These are phyloP conservation scores for Cancer borealis DNA, from an alignment of 2,888 invertebrate species.

Conservation along the genomic window DNA sequence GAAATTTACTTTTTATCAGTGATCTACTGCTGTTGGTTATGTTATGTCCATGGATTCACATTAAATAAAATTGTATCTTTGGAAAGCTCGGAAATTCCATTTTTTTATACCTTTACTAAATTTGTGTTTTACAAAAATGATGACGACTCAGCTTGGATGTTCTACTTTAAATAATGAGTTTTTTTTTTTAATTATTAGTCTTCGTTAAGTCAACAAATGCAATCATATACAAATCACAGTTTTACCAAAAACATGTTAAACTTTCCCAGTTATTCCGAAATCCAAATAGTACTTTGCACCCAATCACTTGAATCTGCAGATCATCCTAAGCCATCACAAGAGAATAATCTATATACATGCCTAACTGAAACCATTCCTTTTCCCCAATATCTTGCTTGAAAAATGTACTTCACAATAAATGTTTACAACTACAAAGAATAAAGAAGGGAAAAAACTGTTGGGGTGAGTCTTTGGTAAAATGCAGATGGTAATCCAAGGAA, in stretches of 20 bases:
- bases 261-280: not conserved
- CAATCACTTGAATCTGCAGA: not conserved
- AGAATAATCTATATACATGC: not conserved
- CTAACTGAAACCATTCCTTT: not conserved
- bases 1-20: too few species aligned
- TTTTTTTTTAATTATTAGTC: not conserved
- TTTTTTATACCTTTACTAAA: not conserved
- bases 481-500: conserved; percentile 59
- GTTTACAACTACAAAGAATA: conserved; percentile 16
- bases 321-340: not conserved
- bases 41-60: not conserved
- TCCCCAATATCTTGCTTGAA: not conserved
- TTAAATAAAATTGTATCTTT: not conserved
- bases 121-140: not conserved
- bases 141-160: conserved; percentile 1
- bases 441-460: conserved; percentile 37
- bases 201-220: not conserved
- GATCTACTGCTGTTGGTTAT: not conserved
- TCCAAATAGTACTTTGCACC: not conserved
- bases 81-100: not conserved
- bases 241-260: not conserved
- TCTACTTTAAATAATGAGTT: not conserved
- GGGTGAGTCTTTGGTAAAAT: conserved; percentile 62
- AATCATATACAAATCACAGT: not conserved
- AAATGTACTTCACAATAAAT: conserved; percentile 4